These are phyloP conservation scores for Eupleurogrammus muticus DNA, from an alignment of 2,797 vertebrate species.

Conservation along the genomic window DNA sequence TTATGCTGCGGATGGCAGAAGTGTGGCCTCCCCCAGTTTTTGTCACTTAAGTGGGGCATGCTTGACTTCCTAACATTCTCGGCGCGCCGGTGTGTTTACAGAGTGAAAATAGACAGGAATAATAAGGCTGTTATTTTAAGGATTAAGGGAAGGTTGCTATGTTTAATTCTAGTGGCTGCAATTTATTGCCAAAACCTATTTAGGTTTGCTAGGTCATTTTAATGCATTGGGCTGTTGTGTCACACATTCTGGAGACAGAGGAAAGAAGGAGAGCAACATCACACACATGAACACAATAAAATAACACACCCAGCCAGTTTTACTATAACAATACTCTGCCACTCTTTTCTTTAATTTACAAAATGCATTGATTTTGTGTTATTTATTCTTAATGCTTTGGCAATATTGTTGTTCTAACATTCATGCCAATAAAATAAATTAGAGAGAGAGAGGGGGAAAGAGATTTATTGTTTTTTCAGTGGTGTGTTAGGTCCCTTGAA, in stretches of 20 bases:
- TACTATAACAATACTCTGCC: no score
- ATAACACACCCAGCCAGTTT: no score
- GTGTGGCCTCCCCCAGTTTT: slow-evolving; percentile 33
- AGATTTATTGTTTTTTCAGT: slow-evolving; percentile 40
- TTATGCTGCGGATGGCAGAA: slow-evolving; percentile 45
- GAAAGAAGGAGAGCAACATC: not conserved
- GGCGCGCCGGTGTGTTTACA: slow-evolving; percentile 31
- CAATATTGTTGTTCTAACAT: no score
- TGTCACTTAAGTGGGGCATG: slow-evolving; percentile 40
- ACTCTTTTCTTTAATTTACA: no score
- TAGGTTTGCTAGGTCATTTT: slow-evolving; percentile 4
- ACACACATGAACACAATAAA: no score
- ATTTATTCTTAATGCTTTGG: no score
- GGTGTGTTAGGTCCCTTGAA: slow-evolving; percentile 38
- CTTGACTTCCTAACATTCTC: slow-evolving; percentile 25
- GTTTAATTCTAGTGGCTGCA: slow-evolving; percentile 44
- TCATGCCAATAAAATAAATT: no score
- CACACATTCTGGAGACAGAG: slow-evolving; percentile 14
- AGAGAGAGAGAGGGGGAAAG: slow-evolving; percentile 8
- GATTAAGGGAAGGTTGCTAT: slow-evolving; percentile 40
- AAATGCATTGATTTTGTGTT: no score
- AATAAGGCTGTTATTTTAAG: slow-evolving; percentile 46
- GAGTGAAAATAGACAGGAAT: slow-evolving; percentile 49
- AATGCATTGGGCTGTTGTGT: slow-evolving; percentile 45
- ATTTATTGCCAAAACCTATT: slow-evolving; percentile 42